phyloP scores from a whole-genome alignment of 2,888 invertebrate species.

The Archips xylosteana region DNA sequence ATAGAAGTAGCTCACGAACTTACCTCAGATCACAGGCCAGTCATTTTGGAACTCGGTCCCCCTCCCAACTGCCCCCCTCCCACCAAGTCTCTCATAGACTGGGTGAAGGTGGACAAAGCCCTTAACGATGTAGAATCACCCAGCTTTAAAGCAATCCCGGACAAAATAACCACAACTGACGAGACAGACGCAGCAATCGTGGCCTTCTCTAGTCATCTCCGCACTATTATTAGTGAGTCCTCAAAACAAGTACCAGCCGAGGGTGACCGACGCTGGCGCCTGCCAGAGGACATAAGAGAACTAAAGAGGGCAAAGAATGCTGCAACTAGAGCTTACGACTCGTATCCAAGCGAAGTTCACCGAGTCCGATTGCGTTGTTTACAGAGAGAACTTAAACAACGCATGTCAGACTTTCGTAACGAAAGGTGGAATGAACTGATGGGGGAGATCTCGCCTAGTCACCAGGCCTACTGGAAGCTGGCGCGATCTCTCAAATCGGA shows the following conservation, averaged over 20 bases:
- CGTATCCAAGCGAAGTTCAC: not conserved
- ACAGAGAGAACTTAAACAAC: not conserved
- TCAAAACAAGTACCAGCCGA: too few relatives aligned
- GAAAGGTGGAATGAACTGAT: constrained; percentile 68
- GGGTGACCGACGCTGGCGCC: not conserved
- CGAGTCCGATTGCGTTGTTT: not conserved
- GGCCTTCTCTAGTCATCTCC: too few relatives aligned
- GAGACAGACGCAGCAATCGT: too few relatives aligned
- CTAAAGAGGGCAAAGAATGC: constrained; percentile 3
- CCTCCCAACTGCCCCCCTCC: not conserved
- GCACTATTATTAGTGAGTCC: too few relatives aligned
- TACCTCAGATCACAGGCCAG: not conserved
- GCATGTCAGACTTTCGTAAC: not conserved
- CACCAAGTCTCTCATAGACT: too few relatives aligned
- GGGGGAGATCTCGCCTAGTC: constrained; percentile 10
- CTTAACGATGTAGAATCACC: too few relatives aligned
- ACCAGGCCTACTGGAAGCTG: constrained; percentile 13
- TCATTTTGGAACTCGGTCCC: not conserved
- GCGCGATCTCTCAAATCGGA: constrained; percentile 19
- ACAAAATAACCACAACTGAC: too few relatives aligned
- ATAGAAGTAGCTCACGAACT: not conserved
- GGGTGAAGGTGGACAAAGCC: too few relatives aligned
- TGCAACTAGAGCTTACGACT: not conserved
- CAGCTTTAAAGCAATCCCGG: too few relatives aligned
- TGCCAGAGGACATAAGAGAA: not conserved